Conservation (phyloP, 2,888 invertebrate species). For the Poecilus cupreus region DNA sequence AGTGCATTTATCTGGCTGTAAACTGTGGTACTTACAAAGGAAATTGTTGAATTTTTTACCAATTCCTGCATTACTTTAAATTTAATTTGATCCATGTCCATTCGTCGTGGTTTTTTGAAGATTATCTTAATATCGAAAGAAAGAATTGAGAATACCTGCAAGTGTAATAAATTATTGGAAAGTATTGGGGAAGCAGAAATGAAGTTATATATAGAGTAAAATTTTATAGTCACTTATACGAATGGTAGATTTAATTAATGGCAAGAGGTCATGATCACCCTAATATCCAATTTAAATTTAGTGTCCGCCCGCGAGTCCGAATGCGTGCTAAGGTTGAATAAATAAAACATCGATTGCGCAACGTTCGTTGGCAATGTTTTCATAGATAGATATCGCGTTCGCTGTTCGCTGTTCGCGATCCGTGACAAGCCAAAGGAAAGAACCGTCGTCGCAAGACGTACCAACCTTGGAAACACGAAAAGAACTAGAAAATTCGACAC, state of each 20-base stretch:
- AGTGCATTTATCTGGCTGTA: too few relatives aligned
- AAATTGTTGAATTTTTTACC: too few relatives aligned
- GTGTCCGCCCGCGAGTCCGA: not conserved
- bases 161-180: too few relatives aligned
- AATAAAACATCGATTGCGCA: slow-evolving; percentile 49
- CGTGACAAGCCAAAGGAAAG: slow-evolving; percentile 9
- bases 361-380: slow-evolving; percentile 42
- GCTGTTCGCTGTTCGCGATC: not conserved
- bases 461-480: slow-evolving; percentile 26
- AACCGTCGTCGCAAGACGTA: not conserved
- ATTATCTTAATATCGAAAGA: not conserved
- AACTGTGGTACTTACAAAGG: too few relatives aligned
- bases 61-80: too few relatives aligned
- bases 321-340: slow-evolving; percentile 48
- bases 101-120: too few relatives aligned
- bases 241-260: slow-evolving; percentile 15
- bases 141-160: not conserved
- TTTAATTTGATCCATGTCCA: too few relatives aligned
- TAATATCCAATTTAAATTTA: slow-evolving; percentile 44
- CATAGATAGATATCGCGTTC: slow-evolving; percentile 31
- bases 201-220: slow-evolving; percentile 24
- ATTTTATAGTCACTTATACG: slow-evolving; percentile 20
- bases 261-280: slow-evolving; percentile 38
- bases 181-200: not conserved
- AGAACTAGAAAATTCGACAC: slow-evolving; percentile 30